phyloP scores from a whole-genome alignment of 2,888 invertebrate genomes.

The Cabera pusaria region DNA sequence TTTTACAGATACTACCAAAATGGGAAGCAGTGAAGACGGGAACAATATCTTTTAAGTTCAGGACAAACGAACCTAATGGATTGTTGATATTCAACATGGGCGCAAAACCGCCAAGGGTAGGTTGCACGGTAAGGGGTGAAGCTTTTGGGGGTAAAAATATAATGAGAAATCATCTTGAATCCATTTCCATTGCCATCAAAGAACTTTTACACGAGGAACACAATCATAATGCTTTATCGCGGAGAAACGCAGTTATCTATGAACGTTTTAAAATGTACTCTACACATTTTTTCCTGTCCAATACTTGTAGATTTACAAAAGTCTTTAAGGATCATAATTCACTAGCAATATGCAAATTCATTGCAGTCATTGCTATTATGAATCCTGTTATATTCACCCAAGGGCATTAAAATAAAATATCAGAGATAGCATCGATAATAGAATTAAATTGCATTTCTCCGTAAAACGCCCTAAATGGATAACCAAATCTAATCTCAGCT shows the following conservation, averaged over 20 bases:
- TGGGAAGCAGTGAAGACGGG: slow-evolving; percentile 96
- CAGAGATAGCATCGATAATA: slow-evolving; percentile 20
- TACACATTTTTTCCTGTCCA: too few species aligned
- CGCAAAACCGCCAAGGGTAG: slow-evolving; percentile 89
- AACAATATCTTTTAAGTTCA: slow-evolving; percentile 96
- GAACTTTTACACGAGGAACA: slow-evolving; percentile 15
- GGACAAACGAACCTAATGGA: slow-evolving; percentile 97
- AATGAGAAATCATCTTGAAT: slow-evolving; percentile 37
- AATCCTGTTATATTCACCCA: slow-evolving; percentile 6
- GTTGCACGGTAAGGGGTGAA: slow-evolving; percentile 85
- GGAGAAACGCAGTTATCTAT: slow-evolving; percentile 27
- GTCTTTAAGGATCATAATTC: too few species aligned
- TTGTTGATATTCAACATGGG: slow-evolving; percentile 96
- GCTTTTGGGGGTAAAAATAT: slow-evolving; percentile 72
- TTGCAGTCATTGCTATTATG: too few species aligned
- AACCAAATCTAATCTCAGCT: slow-evolving; percentile 24
- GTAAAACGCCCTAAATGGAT: slow-evolving; percentile 27
- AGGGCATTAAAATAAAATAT: slow-evolving; percentile 17
- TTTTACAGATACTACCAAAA: slow-evolving; percentile 90
- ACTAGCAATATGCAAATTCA: too few species aligned
- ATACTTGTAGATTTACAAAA: too few species aligned
- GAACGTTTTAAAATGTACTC: too few species aligned
- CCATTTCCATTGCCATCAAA: slow-evolving; percentile 23
- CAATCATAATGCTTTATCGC: slow-evolving; percentile 27
- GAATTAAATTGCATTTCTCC: slow-evolving; percentile 31